Conservation (phyloP, 2,888 invertebrate species). For the Cabera pusaria region DNA sequence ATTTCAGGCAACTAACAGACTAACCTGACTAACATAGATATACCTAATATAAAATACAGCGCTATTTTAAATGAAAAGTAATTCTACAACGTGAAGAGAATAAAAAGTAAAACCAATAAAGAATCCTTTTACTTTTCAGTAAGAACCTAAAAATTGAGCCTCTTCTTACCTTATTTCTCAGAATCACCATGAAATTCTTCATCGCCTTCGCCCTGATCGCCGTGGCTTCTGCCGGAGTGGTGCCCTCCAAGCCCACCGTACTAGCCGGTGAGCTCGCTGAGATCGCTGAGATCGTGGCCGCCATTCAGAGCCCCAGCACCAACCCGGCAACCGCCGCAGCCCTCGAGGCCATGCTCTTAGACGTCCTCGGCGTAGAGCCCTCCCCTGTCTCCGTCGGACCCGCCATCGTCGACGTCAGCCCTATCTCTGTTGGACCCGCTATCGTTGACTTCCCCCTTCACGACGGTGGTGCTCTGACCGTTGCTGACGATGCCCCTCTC, state of each 20-base stretch:
- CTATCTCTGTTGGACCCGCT: slow-evolving; percentile 32
- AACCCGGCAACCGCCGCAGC: slow-evolving; percentile 35
- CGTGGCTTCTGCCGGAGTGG: slow-evolving; percentile 53
- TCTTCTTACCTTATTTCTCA: too few relatives aligned
- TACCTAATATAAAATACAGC: too few relatives aligned
- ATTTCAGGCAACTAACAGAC: too few relatives aligned
- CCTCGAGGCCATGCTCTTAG: slow-evolving; percentile 31
- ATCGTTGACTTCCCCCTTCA: slow-evolving; percentile 33
- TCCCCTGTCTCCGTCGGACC: slow-evolving; percentile 22
- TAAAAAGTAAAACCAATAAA: too few relatives aligned
- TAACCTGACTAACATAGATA: too few relatives aligned
- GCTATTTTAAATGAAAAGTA: too few relatives aligned
- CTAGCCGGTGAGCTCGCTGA: slow-evolving; percentile 27
- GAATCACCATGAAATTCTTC: slow-evolving; percentile 61
- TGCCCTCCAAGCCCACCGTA: slow-evolving; percentile 34
- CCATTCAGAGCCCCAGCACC: slow-evolving; percentile 36
- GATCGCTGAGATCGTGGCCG: slow-evolving; percentile 36
- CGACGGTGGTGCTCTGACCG: slow-evolving; percentile 25
- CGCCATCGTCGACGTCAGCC: slow-evolving; percentile 24
- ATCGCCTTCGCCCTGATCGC: slow-evolving; percentile 55
- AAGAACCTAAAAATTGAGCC: too few relatives aligned
- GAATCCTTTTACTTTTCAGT: too few relatives aligned
- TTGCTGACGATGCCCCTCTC: slow-evolving; percentile 8
- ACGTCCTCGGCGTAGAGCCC: slow-evolving; percentile 15
- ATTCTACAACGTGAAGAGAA: too few relatives aligned